phyloP scores from a whole-genome alignment of 2,888 invertebrate species.

The Diarsia rubi region DNA sequence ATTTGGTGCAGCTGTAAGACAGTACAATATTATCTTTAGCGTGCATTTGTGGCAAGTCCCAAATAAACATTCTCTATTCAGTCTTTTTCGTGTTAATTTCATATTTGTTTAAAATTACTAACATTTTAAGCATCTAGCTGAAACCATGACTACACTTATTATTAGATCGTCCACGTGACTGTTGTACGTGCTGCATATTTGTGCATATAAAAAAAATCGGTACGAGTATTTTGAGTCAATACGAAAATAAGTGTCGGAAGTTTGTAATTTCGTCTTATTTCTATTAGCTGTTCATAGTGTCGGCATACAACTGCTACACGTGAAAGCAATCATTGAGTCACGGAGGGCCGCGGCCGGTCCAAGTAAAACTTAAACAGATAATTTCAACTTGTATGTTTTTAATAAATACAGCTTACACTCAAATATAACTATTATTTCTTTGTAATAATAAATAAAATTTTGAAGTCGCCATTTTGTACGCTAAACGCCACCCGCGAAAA shows the following conservation, averaged over 20 bases:
- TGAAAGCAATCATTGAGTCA: not conserved
- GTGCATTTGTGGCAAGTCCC: not conserved
- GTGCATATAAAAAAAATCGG: constrained; percentile 30
- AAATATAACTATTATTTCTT: too few species aligned
- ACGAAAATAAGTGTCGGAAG: constrained; percentile 42
- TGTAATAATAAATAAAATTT: too few species aligned
- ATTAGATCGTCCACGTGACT: constrained; percentile 34
- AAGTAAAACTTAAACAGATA: too few species aligned
- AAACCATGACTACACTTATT: constrained; percentile 19
- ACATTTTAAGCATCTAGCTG: constrained; percentile 1
- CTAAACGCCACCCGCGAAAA: too few species aligned
- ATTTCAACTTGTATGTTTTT: too few species aligned
- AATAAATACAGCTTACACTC: too few species aligned
- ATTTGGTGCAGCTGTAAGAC: not conserved
- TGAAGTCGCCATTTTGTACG: too few species aligned
- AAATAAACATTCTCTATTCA: not conserved
- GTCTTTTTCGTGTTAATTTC: not conserved
- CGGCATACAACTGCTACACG: not conserved
- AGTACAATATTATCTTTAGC: not conserved
- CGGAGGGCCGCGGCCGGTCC: not conserved
- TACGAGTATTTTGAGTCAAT: constrained; percentile 46
- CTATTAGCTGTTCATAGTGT: constrained; percentile 5
- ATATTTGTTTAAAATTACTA: not conserved
- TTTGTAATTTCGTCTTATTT: constrained; percentile 28
- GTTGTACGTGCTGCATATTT: constrained; percentile 44